These are phyloP conservation scores for Bombus ignitus DNA, from an alignment of 1,140 invertebrate genomes.

Conservation along the genomic window DNA sequence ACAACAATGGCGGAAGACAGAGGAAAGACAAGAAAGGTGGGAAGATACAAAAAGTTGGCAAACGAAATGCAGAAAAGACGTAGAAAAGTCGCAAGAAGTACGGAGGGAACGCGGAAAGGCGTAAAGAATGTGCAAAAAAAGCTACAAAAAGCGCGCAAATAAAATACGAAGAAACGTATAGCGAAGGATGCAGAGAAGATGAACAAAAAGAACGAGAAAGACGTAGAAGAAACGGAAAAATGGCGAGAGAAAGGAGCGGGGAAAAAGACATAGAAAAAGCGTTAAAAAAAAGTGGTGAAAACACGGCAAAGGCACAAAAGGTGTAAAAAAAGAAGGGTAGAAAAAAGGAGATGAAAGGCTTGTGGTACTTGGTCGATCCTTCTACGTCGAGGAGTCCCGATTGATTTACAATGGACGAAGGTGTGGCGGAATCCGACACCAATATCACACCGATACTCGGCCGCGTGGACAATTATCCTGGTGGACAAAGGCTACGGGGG, in stretches of 20 bases:
- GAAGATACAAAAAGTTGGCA: no score
- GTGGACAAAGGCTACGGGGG: constrained; percentile 73
- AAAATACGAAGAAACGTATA: no score
- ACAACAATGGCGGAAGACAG: no score
- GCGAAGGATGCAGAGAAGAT: not conserved
- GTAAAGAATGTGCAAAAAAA: not conserved
- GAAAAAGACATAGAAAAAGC: not conserved
- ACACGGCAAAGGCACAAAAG: not conserved
- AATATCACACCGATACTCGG: constrained; percentile 69
- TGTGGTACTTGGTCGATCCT: not conserved
- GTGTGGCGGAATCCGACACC: constrained; percentile 74
- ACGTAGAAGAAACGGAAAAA: not conserved
- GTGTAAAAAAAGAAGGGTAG: not conserved
- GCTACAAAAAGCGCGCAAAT: not conserved
- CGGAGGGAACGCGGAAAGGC: not conserved
- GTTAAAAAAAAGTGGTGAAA: not conserved
- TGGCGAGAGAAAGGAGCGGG: no score
- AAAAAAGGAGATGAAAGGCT: not conserved
- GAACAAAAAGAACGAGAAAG: not conserved
- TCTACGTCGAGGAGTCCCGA: constrained; percentile 42
- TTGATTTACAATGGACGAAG: constrained; percentile 74
- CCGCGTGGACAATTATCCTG: constrained; percentile 71
- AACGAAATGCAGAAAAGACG: not conserved
- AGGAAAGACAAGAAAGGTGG: no score
- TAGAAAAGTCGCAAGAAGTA: not conserved